A percentile compares a stretch with the other conserved stretches of the same genome.
Conservation (phyloP, 2,113 vertebrate species). For the Tyto alba region DNA sequence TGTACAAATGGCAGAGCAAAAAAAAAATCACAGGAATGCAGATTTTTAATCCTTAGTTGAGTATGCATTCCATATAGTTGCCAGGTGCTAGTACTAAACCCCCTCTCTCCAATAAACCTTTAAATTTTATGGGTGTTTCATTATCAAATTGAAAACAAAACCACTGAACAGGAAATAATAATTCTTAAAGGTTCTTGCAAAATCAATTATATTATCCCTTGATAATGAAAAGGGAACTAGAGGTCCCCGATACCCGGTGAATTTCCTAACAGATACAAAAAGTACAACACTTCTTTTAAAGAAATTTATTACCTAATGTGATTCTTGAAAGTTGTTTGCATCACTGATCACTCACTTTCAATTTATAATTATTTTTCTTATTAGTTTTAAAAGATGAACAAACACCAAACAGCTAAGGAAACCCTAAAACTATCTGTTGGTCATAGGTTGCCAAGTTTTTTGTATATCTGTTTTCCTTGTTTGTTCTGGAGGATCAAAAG, state of each 20-base stretch:
- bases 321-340: not conserved
- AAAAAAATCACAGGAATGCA: not conserved
- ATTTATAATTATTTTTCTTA: not conserved
- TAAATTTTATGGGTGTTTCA: slow-evolving; percentile 36
- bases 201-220: not conserved
- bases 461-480: slow-evolving; percentile 4
- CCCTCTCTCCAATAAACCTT: not conserved
- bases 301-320: not conserved
- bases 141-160: slow-evolving; percentile 44
- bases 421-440: not conserved
- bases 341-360: not conserved
- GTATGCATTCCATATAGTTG: not conserved
- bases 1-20: not conserved
- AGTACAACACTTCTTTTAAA: not conserved
- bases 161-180: slow-evolving; percentile 7
- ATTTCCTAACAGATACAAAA: not conserved
- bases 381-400: not conserved
- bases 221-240: not conserved
- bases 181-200: not conserved
- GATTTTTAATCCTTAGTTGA: slow-evolving; percentile 22
- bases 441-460: not conserved
- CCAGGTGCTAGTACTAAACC: slow-evolving; percentile 29
- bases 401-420: not conserved
- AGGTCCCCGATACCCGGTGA: not conserved
- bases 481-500: not conserved